Evolutionary conservation across 2,113 vertebrate genomes (phyloP).

Genomic region (Procapra przewalskii): DNA sequence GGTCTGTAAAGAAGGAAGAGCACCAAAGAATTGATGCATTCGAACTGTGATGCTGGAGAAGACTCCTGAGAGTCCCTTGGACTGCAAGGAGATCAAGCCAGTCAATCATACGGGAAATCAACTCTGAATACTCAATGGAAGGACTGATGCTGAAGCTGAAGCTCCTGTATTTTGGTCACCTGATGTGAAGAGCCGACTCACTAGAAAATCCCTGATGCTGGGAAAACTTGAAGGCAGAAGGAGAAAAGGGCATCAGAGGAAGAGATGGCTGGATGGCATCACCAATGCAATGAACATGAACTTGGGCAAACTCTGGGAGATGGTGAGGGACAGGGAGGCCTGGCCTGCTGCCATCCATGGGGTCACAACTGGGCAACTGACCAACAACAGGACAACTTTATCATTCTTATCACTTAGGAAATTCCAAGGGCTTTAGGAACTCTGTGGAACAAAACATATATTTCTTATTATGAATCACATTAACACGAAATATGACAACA

Average conservation of each 20-base stretch:
- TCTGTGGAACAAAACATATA: neutral
- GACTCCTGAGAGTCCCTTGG: neutral
- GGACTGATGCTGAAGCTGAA: neutral
- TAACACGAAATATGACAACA: neutral
- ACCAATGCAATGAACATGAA: neutral
- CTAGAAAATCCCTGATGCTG: neutral
- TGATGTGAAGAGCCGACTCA: neutral
- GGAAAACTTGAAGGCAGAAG: neutral
- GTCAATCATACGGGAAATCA: neutral
- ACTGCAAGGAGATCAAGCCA: neutral
- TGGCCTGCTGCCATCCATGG: neutral
- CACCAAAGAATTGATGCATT: neutral
- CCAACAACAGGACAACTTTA: neutral
- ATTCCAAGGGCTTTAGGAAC: neutral
- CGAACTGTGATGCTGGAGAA: neutral
- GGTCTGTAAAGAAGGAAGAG: neutral
- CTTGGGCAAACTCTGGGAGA: no score
- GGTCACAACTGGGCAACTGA: neutral
- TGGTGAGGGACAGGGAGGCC: neutral
- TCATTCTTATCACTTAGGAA: neutral
- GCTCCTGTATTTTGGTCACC: neutral
- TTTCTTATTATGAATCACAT: neutral
- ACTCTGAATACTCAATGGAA: neutral
- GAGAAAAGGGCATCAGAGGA: neutral
- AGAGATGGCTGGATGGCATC: neutral